These are phyloP conservation scores for Ips nitidus DNA, from an alignment of 1,140 invertebrate genomes.

Conservation along the genomic window DNA sequence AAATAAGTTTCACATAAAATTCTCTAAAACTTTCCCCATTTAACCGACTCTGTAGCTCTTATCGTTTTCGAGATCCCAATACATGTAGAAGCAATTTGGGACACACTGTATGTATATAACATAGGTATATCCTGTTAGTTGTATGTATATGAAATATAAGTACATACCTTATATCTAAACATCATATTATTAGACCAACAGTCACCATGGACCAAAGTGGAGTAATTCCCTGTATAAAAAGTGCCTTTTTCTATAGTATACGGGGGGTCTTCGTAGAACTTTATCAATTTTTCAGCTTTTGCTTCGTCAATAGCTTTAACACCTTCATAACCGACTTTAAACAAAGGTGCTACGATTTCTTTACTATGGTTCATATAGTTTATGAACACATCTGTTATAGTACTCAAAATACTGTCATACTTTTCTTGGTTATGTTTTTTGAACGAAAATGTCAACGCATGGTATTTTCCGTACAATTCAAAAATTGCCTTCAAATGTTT, in stretches of 20 bases:
- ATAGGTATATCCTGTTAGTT: too few species aligned
- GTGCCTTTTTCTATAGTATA: constrained; percentile 13
- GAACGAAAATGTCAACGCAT: constrained; percentile 51
- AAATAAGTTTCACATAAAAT: too few species aligned
- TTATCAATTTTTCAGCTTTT: constrained; percentile 24
- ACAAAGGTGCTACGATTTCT: neutral
- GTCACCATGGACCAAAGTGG: constrained; percentile 53
- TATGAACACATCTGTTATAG: constrained; percentile 44
- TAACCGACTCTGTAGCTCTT: too few species aligned
- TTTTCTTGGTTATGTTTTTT: constrained; percentile 49
- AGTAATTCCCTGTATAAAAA: constrained; percentile 33
- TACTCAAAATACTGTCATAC: constrained; percentile 7
- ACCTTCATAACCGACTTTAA: constrained; percentile 5
- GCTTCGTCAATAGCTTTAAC: constrained; percentile 16
- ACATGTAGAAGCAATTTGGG: too few species aligned
- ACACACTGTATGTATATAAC: too few species aligned
- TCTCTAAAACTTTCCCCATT: too few species aligned
- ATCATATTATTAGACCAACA: constrained; percentile 60
- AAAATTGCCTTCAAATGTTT: constrained; percentile 22
- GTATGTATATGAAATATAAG: neutral
- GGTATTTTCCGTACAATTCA: constrained; percentile 35
- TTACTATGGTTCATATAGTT: too few species aligned
- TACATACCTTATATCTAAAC: constrained; percentile 55
- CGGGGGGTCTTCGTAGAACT: too few species aligned
- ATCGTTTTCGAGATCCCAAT: too few species aligned